A percentile compares a stretch with the other conserved stretches of the same genome.
phyloP scores from a whole-genome alignment of 2,797 vertebrate genomes.

The Gorsachius magnificus region DNA sequence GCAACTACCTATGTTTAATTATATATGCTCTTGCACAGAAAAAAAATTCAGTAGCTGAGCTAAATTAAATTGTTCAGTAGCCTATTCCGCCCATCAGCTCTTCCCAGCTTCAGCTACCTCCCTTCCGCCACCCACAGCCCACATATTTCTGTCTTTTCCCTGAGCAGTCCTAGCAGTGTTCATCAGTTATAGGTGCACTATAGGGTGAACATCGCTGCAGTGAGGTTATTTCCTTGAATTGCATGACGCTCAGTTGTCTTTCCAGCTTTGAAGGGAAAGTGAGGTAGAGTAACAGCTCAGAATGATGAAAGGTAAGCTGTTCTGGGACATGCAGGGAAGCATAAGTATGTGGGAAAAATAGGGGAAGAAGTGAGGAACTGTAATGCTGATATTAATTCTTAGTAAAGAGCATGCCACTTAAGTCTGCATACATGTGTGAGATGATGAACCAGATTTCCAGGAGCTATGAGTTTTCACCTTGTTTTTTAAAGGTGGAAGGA shows the following conservation, averaged over 20 bases:
- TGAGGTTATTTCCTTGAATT: neutral
- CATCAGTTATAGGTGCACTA: neutral
- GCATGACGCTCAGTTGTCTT: neutral
- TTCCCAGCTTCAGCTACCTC: neutral
- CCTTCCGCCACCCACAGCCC: neutral
- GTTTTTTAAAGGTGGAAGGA: neutral
- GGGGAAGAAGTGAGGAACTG: neutral
- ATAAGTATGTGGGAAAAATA: neutral
- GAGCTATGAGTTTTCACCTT: neutral
- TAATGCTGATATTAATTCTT: neutral
- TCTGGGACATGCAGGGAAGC: neutral
- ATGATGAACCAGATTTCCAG: neutral
- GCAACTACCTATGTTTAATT: conserved; percentile 13
- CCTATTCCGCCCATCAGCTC: neutral
- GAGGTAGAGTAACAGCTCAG: neutral
- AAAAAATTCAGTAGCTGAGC: neutral
- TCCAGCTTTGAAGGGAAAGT: neutral
- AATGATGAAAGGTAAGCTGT: neutral
- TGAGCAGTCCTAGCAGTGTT: neutral
- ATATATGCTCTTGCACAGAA: neutral
- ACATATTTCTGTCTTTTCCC: neutral
- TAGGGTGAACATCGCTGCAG: neutral
- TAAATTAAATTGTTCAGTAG: conserved; percentile 7
- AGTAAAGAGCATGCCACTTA: neutral
- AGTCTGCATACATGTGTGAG: neutral